These are phyloP conservation scores for Lepus timidus DNA, from an alignment of 2,113 vertebrate species.

Conservation along the genomic window DNA sequence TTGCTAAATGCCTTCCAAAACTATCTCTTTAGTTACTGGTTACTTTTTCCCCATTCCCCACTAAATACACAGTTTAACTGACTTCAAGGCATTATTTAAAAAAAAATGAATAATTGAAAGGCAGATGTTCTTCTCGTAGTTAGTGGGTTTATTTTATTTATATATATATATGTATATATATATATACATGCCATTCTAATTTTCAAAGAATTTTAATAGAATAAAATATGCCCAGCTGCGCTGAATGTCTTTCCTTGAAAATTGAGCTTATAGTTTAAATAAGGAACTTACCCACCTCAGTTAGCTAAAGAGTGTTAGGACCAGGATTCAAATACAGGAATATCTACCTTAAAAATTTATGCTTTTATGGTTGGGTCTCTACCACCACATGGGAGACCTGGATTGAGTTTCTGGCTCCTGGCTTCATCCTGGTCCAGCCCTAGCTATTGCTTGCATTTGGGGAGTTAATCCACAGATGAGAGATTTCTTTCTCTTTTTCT, in stretches of 20 bases:
- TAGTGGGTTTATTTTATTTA: neutral
- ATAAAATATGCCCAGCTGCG: neutral
- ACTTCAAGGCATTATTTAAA: neutral
- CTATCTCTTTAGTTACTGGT: neutral
- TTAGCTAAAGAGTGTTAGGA: no score
- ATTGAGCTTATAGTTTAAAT: neutral
- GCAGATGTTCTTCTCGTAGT: neutral
- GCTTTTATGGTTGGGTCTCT: no score
- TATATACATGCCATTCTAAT: neutral
- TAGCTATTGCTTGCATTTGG: no score
- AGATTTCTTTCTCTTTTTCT: no score
- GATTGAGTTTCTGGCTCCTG: no score
- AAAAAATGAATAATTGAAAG: neutral
- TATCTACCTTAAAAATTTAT: no score
- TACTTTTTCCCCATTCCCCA: neutral
- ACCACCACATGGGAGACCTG: no score
- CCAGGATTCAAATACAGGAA: no score
- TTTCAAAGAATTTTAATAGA: constrained; percentile 42
- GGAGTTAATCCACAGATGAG: no score
- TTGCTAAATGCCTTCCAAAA: neutral
- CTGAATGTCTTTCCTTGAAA: constrained; percentile 18
- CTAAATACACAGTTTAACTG: neutral
- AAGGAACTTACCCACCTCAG: neutral
- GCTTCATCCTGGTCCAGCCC: no score
- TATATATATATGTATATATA: no score